Percentiles rank a stretch among this genome's conserved stretches.
These are phyloP conservation scores for Perca fluviatilis DNA, from an alignment of 2,113 vertebrate genomes.

Conservation along the genomic window DNA sequence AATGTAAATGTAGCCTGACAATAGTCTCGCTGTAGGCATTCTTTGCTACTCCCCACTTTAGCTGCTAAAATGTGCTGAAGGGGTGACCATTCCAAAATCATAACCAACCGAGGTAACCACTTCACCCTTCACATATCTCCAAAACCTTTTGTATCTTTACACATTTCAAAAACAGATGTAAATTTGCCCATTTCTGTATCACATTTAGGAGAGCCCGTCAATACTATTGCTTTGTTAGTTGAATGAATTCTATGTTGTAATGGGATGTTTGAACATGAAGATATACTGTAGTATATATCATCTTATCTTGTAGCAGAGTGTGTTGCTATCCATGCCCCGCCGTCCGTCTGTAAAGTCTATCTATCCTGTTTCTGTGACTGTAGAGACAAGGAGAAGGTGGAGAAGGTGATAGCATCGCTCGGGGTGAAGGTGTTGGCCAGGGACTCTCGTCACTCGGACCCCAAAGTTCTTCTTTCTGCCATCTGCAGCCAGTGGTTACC, in stretches of 20 bases:
- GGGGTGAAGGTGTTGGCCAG: slow-evolving; percentile 90
- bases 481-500: slow-evolving; percentile 98
- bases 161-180: no score
- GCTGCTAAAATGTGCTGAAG: no score
- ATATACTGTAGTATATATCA: no score
- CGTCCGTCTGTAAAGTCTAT: not conserved
- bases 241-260: not conserved
- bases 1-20: no score
- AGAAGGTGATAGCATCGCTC: slow-evolving; percentile 92
- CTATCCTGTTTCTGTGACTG: slow-evolving; percentile 4
- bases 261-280: not conserved
- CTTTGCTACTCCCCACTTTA: no score
- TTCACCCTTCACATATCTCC: no score
- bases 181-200: no score
- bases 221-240: not conserved
- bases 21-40: no score
- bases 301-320: not conserved
- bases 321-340: not conserved
- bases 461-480: slow-evolving; percentile 94
- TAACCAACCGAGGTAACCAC: no score
- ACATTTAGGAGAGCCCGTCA: no score
- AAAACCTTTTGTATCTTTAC: no score
- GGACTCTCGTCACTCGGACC: slow-evolving; percentile 91
- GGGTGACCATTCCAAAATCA: no score
- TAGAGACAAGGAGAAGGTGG: slow-evolving; percentile 96